Evolutionary conservation across 1,140 invertebrate species (phyloP).

Genomic region (Drosophila kurseongensis): DNA sequence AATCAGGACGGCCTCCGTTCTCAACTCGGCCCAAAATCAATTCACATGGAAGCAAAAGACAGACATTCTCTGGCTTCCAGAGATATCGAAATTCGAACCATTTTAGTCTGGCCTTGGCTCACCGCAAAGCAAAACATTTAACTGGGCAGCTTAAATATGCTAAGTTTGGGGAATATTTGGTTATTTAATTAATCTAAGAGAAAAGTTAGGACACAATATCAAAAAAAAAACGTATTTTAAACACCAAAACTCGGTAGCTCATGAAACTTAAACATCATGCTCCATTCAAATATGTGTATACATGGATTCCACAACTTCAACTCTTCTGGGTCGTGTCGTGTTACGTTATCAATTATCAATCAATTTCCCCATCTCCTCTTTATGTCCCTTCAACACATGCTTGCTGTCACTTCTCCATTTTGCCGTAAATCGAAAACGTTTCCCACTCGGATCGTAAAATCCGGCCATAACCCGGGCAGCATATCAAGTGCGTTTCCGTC

Average conservation of each 20-base stretch:
- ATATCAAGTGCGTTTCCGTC: conserved; percentile 34
- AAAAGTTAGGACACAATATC: not conserved
- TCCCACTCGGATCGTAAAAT: conserved; percentile 39
- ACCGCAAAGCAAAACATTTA: conserved; percentile 12
- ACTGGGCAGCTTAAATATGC: not conserved
- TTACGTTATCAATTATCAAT: conserved; percentile 37
- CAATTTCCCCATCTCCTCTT: conserved; percentile 16
- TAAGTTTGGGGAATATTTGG: no score
- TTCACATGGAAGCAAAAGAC: conserved; percentile 6
- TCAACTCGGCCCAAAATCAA: conserved; percentile 1
- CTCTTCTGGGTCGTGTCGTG: not conserved
- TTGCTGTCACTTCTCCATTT: not conserved
- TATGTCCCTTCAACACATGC: conserved; percentile 15
- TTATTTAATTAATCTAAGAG: no score
- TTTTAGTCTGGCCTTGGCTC: not conserved
- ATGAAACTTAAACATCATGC: not conserved
- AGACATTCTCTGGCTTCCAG: not conserved
- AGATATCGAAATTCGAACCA: conserved; percentile 3
- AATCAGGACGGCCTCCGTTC: conserved; percentile 16
- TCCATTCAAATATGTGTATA: not conserved
- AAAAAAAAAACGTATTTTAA: no score
- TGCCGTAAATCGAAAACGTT: conserved; percentile 34
- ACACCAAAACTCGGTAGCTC: no score
- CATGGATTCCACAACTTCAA: not conserved
- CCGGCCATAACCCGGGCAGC: conserved; percentile 37